Conservation (phyloP, 2,888 invertebrate species). For the Pseudanteris insignis region DNA sequence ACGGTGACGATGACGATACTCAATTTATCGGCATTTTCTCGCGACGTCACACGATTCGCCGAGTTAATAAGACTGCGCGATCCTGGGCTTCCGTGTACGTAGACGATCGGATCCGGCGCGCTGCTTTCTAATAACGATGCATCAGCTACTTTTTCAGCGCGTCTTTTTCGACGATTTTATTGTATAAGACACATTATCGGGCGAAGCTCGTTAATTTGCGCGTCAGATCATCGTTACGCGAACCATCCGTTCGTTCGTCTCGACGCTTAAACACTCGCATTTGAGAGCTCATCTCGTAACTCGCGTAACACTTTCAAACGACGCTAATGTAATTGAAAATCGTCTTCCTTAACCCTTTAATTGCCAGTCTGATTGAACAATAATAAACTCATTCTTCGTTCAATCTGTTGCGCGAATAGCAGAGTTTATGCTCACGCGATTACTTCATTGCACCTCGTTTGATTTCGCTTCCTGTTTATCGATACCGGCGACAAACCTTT, state of each 20-base stretch:
- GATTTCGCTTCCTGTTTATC: slow-evolving; percentile 20
- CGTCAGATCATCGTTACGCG: slow-evolving; percentile 35
- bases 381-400: slow-evolving; percentile 13
- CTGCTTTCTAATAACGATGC: slow-evolving; percentile 43
- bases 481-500: too few relatives aligned
- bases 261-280: slow-evolving; percentile 3
- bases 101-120: slow-evolving; percentile 1
- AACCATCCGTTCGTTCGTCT: slow-evolving; percentile 12
- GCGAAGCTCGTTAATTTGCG: slow-evolving; percentile 38
- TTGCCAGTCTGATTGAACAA: slow-evolving; percentile 25
- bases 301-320: slow-evolving; percentile 19
- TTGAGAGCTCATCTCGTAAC: slow-evolving; percentile 7
- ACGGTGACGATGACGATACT: slow-evolving; percentile 29
- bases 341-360: slow-evolving; percentile 8
- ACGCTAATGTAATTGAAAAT: slow-evolving; percentile 27
- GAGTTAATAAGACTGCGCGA: slow-evolving; percentile 24
- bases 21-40: slow-evolving; percentile 32
- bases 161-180: slow-evolving; percentile 16
- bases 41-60: slow-evolving; percentile 20
- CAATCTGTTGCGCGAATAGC: slow-evolving; percentile 9
- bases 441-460: slow-evolving; percentile 14
- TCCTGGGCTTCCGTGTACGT: slow-evolving; percentile 33
- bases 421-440: slow-evolving; percentile 11
- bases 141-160: slow-evolving; percentile 30
- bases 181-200: slow-evolving; percentile 36